Base-by-base conservation (phyloP, 1,140 invertebrate genomes). In the Sminthurinus signatus region DNA sequence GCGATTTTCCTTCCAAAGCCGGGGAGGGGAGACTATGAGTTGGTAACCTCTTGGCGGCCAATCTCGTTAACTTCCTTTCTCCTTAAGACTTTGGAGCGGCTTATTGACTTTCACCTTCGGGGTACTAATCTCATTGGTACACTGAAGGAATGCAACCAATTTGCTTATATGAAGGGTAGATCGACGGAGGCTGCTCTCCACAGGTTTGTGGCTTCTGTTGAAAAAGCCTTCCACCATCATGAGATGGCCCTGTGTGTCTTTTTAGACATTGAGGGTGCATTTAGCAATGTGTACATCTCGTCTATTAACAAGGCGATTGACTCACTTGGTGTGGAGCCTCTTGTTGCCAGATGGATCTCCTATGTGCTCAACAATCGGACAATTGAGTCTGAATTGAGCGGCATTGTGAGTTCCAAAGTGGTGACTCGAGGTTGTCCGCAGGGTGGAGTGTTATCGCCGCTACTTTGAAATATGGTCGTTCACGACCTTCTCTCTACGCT, bases 11-110 rank as follows among this genome's bases (percentile, higher is more conserved):
- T 69, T 2, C 67, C 63, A n/a, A 69, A 65, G 39, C 67, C 63
- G 12, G 63, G 55, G 2, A 69, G 63, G 25, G 23, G 42, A 21
- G 56, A 60, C 31, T 69, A 65, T 39, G 15, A 21, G 8, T 36
- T 23, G 27, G 27, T 39, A 1, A 25, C 19, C 27, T 29, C 54
- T 3, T 69, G 59, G 63, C 48, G 63, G 27, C 63, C 67, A 12
- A 62, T 69, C 21, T 69, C 63, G 25, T 28, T 69, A 12, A 65
- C 67, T n/a, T 62, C 63, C 3, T 69, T 69, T 29, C 32, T 69
- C 2, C 46, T 62, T 2, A 69, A 69, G 31, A 36, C 27, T 2
- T 1, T 62, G 21, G 67, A 65, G 29, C 54, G 60, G 42, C 54
- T 69, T 2, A 15, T 69, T 5, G 63, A 65, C 44, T 51, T 52